Evolutionary conservation across 2,113 vertebrate species (phyloP), one percentile per base, ranked within the genome.

Genomic region (Ictalurus punctatus): DNA sequence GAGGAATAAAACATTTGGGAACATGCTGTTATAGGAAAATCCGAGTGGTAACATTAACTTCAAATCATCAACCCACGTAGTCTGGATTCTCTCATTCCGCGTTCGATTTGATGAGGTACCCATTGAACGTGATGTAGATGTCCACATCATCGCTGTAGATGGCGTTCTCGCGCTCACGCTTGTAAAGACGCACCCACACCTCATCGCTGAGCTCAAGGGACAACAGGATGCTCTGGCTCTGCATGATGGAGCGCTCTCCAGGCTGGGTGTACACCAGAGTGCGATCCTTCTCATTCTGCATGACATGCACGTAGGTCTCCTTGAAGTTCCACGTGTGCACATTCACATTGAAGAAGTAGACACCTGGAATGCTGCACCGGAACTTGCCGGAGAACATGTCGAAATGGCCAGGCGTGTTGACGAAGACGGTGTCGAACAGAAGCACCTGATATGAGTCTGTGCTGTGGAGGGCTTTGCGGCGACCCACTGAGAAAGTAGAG

Each of bases 301-400:
- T 97, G 85, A 99, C 93, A 78, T 99, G 98, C 90, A 98, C 94
- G 90, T 99, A 98, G 34, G 98, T 99, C 96, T 99, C 98, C 95
- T 99, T 99, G 92, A 98, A 97, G 95, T 99, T 99, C 98, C 98
- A 99, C 83, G 97, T 99, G 94, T 99, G 98, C 89, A 99, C 96
- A 0, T 99, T 99, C 87, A 99, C 91, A 93, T 97, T 98, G 93
- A 99, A 97, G 91, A 96, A 98, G 95, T 99, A 99, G 91, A 98
- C 93, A 3, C 98, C 98, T 0, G 95, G 94, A 59, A 97, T 93
- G 0, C 95, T 97, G 92, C 98, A 98, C 84, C 95, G 95, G 90
- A 99, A 99, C 88, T 95, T 97, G 63, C 98, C 97, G 0, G 97
- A 94, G 87, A 97, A 97, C 97, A 99, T 97, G 95, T 98, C 96